Base-by-base conservation (phyloP, 2,797 vertebrate species). In the Epinephelus malabaricus region DNA sequence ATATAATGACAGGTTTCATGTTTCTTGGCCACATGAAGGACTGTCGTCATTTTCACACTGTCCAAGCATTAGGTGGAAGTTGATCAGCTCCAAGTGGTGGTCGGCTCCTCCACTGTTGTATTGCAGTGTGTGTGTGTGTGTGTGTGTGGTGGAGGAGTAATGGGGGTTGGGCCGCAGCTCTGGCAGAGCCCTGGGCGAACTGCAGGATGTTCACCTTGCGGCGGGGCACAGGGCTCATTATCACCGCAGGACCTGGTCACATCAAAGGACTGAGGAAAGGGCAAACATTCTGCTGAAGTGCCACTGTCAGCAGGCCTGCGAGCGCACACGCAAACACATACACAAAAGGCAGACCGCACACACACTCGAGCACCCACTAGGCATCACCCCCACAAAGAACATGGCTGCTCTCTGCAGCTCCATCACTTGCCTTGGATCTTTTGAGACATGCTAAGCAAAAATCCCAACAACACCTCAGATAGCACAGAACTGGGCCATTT, bases 241-340 rank as follows among this genome's bases (percentile, higher is more conserved):
- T 94, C 94, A 92, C 96, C 91, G 95, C 92, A 66, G 81, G 96
- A 95, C 96, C 94, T 94, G 95, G 93, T 95, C 94, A 96, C 96
- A 97, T 97, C 97, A 97, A 97, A 98, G 96, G 92, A 80, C 94
- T 91, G 88, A 80, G 88, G 94, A 97, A 97, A 97, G 97, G 97
- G 96, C 96, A 97, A 95, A 94, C 96, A 95, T 97, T 98, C 95
- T 95, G 95, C 92, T 95, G 93, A 93, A 92, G 92, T 92, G 94
- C 93, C 93, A 93, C 92, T 91, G 94, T 95, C 94, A 85, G 92
- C 94, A 94, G 92, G 88, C 71, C 91, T 87, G 86, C 72, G 19
- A 89, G 88, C 77, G 38, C 86, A 79, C 86, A 82, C 51, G 49
- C 86, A 85, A 68, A 88, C 81, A 81, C 78, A 60, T 55, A 73